These are phyloP conservation scores for Drosophila anceps DNA, from an alignment of 2,888 invertebrate species.

Conservation along the genomic window DNA sequence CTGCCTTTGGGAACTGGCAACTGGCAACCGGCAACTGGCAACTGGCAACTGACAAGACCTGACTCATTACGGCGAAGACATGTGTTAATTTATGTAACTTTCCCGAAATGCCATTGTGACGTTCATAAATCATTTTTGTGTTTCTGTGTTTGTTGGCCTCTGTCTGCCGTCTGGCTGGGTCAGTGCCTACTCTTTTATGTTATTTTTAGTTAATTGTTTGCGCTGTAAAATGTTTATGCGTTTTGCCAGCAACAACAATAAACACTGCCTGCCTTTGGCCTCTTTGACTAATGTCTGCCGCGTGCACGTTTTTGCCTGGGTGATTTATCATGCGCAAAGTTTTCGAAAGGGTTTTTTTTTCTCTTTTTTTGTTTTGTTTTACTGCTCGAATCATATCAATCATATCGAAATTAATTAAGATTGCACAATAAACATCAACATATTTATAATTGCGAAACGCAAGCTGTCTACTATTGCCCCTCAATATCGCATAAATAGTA, in stretches of 20 bases:
- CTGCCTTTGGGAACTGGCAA: conserved; percentile 30
- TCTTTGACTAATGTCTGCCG: conserved; percentile 79
- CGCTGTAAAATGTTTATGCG: conserved; percentile 80
- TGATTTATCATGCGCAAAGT: conserved; percentile 71
- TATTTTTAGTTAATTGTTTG: conserved; percentile 81
- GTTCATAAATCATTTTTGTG: conserved; percentile 75
- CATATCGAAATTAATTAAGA: conserved; percentile 76
- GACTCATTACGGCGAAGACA: conserved; percentile 76
- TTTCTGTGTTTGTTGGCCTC: conserved; percentile 25
- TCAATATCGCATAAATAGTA: conserved; percentile 10
- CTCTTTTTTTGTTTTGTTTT: conserved; percentile 19
- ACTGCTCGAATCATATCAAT: conserved; percentile 67
- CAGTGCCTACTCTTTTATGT: conserved; percentile 75
- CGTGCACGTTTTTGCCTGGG: conserved; percentile 67
- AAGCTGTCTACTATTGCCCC: conserved; percentile 1
- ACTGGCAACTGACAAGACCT: conserved; percentile 38
- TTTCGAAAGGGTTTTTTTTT: conserved; percentile 56
- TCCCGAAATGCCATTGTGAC: conserved; percentile 68
- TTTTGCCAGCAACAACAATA: conserved; percentile 59
- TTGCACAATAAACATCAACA: conserved; percentile 51
- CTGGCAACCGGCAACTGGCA: conserved; percentile 35
- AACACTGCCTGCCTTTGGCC: conserved; percentile 61
- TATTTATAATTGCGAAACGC: background rate
- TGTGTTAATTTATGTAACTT: conserved; percentile 82
- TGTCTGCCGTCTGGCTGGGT: conserved; percentile 37